These are phyloP conservation scores for Gymnodraco acuticeps DNA, from an alignment of 2,797 vertebrate genomes.

Conservation along the genomic window DNA sequence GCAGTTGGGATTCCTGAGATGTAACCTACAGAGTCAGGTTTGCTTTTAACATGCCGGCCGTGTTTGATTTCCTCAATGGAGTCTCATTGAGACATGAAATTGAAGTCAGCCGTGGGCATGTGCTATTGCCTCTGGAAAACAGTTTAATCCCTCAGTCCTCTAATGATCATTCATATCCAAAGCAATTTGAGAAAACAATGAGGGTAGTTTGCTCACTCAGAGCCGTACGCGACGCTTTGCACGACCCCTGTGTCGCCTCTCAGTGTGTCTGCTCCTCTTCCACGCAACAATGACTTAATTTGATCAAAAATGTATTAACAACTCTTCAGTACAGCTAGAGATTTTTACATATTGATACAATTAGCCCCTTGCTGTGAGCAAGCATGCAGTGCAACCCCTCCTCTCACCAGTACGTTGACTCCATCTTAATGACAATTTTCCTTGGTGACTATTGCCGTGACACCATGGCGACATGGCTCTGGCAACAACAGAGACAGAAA, in stretches of 20 bases:
- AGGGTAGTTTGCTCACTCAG: conserved; percentile 62
- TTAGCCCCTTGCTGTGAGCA: conserved; percentile 84
- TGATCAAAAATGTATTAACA: conserved; percentile 84
- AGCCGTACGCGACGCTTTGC: conserved; percentile 38
- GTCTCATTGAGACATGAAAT: conserved; percentile 79
- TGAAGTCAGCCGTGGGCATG: conserved; percentile 68
- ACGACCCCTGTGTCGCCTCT: conserved; percentile 48
- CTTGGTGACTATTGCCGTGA: conserved; percentile 66
- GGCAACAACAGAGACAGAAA: conserved; percentile 48
- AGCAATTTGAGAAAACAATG: conserved; percentile 66
- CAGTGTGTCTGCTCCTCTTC: conserved; percentile 60
- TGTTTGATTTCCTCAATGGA: conserved; percentile 76
- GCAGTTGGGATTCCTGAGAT: conserved; percentile 65
- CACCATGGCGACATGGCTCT: conserved; percentile 48
- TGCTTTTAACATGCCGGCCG: conserved; percentile 61
- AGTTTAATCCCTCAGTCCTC: conserved; percentile 66
- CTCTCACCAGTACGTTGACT: conserved; percentile 47
- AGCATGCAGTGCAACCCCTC: conserved; percentile 63
- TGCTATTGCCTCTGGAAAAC: conserved; percentile 63
- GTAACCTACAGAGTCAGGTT: conserved; percentile 70
- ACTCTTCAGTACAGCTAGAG: conserved; percentile 74
- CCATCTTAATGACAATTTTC: conserved; percentile 77
- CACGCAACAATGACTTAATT: conserved; percentile 78
- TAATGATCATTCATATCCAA: conserved; percentile 76
- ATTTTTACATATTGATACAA: conserved; percentile 87